phyloP scores from a whole-genome alignment of 2,888 invertebrate genomes.

The Herminia tarsipennalis region DNA sequence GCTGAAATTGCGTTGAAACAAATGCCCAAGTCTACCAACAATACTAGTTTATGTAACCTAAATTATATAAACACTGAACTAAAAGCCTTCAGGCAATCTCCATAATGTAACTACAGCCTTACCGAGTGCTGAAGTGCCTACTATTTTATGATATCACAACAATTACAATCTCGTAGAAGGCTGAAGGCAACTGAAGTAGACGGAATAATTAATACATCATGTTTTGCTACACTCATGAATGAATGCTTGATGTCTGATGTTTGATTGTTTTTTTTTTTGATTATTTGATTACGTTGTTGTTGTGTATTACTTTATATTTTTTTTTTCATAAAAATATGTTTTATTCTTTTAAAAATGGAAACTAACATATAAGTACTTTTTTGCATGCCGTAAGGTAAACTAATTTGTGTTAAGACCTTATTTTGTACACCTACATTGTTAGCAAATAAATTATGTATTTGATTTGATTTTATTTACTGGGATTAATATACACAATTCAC shows the following conservation, averaged over 20 bases:
- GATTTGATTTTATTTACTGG: no score
- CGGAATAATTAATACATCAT: neutral
- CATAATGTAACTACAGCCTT: conserved; percentile 1
- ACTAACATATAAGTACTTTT: no score
- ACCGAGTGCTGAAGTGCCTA: neutral
- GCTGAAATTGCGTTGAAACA: neutral
- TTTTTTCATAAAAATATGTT: no score
- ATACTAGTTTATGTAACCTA: neutral
- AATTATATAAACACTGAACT: neutral
- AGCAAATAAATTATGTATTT: no score
- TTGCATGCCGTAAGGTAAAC: no score
- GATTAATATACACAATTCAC: no score
- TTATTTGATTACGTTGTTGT: no score
- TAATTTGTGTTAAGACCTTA: no score
- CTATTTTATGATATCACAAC: neutral
- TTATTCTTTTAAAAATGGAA: no score
- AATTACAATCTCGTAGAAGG: neutral
- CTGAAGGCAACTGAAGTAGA: neutral
- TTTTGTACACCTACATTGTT: no score
- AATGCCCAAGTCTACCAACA: neutral
- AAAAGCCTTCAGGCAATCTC: neutral
- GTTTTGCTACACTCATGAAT: neutral
- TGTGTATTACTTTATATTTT: no score
- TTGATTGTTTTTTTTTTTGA: neutral
- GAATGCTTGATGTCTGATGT: neutral